Base-by-base conservation (phyloP, 2,888 invertebrate species). In the Criorhina ranunculi region DNA sequence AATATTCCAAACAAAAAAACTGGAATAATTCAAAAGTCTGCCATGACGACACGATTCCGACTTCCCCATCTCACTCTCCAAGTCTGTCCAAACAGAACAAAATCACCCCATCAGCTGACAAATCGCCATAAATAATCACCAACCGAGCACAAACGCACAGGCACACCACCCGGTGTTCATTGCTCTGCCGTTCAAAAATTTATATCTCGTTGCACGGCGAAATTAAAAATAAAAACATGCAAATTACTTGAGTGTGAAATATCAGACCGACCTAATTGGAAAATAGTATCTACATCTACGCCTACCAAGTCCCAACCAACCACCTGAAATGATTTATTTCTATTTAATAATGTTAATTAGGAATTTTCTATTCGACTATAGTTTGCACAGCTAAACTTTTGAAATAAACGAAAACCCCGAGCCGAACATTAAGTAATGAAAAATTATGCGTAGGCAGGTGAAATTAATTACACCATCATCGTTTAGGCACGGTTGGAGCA, bases 231-330 rank as follows among this genome's bases (percentile, higher is more conserved):
- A 57, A 44, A 37, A 78, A 73, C 53, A 83, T 83, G 72, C 82
- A 77, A 78, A 83, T 78, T 83, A 49, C 33, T 62, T 78, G 72
- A 83, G 82, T 82, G 82, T 83, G 78, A 83, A 83, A 78, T 83
- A 83, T 73, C 67, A 83, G 42, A 31, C 70, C 40, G 37, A 59
- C 70, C 40, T 81, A 81, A 81, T 81, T 81, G 70, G 57, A 44
- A 44, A 42, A 60, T 15, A 42, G 3, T 35, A n/a, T 53, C 12
- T 49, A 17, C 15, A n/a, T 4, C 24, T n/a, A n/a, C n/a, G n/a
- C n/a, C n/a, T n/a, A n/a, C 53, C 35, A 2, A 9, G 9, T 29
- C 15, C 29, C 15, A n/a, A 42, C 51, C 64, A 42, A 44, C 49
- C 8, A 37, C 46, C 9, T 29, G 31, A 53, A 62, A 83, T 78